Base-by-base conservation (phyloP, 2,797 vertebrate genomes). In the Cyprinodon diabolis region DNA sequence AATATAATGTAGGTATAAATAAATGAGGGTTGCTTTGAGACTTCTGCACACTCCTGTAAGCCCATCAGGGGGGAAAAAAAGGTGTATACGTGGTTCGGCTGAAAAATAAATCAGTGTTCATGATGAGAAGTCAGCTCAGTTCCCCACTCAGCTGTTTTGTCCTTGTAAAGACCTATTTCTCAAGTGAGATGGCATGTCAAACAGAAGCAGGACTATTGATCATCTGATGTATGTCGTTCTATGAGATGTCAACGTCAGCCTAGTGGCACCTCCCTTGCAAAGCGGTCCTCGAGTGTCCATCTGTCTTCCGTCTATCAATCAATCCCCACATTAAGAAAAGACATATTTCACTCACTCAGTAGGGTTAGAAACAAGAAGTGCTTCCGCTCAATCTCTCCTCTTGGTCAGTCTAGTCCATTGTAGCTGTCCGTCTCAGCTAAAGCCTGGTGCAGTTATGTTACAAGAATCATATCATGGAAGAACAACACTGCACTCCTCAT, bases 211-310 rank as follows among this genome's bases (percentile, higher is more conserved):
- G 75, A 76, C 78, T 90, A 92, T 93, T 84, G 91, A 92, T 92
- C 90, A 89, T 79, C 79, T 89, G 93, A 92, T 84, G 86, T 86
- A 85, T 91, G 89, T 86, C 83, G 80, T 84, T 86, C 89, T 87
- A 81, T 84, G 84, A 89, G 85, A 86, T 78, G 89, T 92, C 91
- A 91, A 84, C 67, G 76, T 89, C 84, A 78, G 81, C 76, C 87
- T 89, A 92, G 76, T 87, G 86, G 86, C 87, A 86, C 81, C 87
- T 86, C 82, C 80, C 66, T 54, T 40, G 79, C 75, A 82, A 86
- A 91, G 89, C 60, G 75, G 82, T 81, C 78, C 81, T 89, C 82
- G 80, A 72, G 83, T 81, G 84, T 87, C 86, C 74, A 82, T 90
- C 84, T 66, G 79, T 85, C 86, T 80, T 25, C 23, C 54, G 9